A percentile compares a stretch with the other conserved stretches of the same genome.
Conservation (phyloP, 2,888 invertebrate species). For the Trachelus iudaicus region DNA sequence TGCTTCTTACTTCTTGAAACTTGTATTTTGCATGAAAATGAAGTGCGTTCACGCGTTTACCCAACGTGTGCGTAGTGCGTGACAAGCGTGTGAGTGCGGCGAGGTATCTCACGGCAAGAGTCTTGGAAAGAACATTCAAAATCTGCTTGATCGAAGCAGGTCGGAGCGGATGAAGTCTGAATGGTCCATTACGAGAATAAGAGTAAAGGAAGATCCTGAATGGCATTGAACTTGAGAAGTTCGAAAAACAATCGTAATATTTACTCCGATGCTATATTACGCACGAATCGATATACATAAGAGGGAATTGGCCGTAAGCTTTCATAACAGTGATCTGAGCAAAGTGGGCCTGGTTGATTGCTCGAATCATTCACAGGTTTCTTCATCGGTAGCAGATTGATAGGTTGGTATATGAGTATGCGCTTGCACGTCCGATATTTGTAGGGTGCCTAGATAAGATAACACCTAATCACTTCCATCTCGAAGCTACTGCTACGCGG, state of each 20-base stretch:
- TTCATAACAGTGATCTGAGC: too few species aligned
- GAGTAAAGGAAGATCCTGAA: too few species aligned
- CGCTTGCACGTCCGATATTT: background rate
- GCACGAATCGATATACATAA: too few species aligned
- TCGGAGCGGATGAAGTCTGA: too few species aligned
- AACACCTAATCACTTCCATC: background rate
- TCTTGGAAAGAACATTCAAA: background rate
- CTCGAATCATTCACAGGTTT: too few species aligned
- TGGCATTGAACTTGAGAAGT: too few species aligned
- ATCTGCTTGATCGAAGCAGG: background rate
- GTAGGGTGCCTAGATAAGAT: background rate
- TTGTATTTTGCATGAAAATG: background rate
- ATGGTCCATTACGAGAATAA: too few species aligned
- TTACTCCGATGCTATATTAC: too few species aligned
- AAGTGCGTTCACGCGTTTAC: background rate
- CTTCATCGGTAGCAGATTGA: background rate
- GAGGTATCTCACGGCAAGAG: background rate
- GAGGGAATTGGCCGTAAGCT: too few species aligned
- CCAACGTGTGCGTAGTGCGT: background rate
- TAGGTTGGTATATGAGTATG: background rate
- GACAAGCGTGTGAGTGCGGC: background rate
- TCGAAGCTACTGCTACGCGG: slow-evolving; percentile 15
- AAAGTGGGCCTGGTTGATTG: too few species aligned
- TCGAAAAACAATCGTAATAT: too few species aligned
- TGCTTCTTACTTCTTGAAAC: background rate